A percentile compares a stretch with the other conserved stretches of the same genome.
Evolutionary conservation across 2,797 vertebrate genomes (phyloP).

Genomic region (Anolis apletophallus): DNA sequence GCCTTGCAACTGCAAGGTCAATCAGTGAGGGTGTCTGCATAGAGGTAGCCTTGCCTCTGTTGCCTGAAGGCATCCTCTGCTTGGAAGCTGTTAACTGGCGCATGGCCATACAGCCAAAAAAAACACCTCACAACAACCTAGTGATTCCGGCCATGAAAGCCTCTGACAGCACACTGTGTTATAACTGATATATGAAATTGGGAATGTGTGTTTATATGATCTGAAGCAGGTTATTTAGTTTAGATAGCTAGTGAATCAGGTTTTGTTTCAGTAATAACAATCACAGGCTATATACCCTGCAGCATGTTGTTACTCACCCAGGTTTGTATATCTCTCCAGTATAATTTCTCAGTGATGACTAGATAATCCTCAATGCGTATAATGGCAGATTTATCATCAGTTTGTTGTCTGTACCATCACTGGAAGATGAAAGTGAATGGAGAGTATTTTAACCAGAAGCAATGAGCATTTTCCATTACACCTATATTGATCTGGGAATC

Average conservation of each 20-base stretch:
- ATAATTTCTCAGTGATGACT: background rate
- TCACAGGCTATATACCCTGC: too few relatives aligned
- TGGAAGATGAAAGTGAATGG: background rate
- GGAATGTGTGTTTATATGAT: background rate
- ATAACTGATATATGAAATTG: background rate
- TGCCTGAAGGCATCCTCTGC: too few relatives aligned
- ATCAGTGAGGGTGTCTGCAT: too few relatives aligned
- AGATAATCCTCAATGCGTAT: background rate
- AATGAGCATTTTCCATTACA: fast-evolving
- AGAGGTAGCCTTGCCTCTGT: too few relatives aligned
- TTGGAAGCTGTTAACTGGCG: too few relatives aligned
- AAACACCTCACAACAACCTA: too few relatives aligned
- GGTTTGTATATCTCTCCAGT: background rate
- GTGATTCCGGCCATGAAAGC: too few relatives aligned
- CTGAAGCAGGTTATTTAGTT: background rate
- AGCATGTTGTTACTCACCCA: background rate
- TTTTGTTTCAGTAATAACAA: background rate
- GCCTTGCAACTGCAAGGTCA: too few relatives aligned
- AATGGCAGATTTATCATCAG: too few relatives aligned
- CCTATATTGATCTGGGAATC: background rate
- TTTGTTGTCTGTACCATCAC: background rate
- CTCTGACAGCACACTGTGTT: background rate
- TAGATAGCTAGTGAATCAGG: background rate
- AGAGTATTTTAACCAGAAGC: background rate
- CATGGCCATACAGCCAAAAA: too few relatives aligned